Conservation (phyloP, 2,888 invertebrate genomes). For the Uloborus plumipes region DNA sequence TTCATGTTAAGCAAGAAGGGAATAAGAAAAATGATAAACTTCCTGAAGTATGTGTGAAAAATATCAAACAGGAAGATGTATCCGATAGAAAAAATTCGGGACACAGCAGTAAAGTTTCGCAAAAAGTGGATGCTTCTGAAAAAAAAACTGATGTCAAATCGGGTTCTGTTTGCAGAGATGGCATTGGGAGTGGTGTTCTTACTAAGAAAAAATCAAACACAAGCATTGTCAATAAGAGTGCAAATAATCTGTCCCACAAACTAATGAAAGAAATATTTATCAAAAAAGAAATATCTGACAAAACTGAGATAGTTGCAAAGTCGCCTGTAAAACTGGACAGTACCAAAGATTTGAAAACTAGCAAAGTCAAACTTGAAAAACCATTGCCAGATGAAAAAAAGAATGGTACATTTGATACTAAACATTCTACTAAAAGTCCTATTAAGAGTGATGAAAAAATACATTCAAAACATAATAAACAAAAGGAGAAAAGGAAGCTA, state of each 20-base stretch:
- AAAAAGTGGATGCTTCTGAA: not conserved
- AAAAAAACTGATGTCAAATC: not conserved
- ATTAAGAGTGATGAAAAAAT: not conserved
- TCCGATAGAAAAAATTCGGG: not conserved
- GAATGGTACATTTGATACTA: slow-evolving; percentile 19
- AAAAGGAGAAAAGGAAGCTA: slow-evolving; percentile 47
- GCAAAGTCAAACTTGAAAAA: slow-evolving; percentile 13
- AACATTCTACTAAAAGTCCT: not conserved
- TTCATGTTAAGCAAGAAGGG: slow-evolving; percentile 10
- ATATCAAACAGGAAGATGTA: not conserved
- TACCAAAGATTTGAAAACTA: not conserved
- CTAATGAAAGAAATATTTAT: slow-evolving; percentile 18
- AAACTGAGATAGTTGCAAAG: not conserved
- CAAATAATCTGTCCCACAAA: slow-evolving; percentile 16
- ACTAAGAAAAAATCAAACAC: slow-evolving; percentile 22
- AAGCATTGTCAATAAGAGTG: slow-evolving; percentile 7
- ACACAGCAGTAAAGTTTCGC: not conserved
- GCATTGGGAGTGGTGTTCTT: slow-evolving; percentile 32
- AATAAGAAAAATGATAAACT: slow-evolving; percentile 20
- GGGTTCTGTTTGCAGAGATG: slow-evolving; percentile 3
- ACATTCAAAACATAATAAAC: slow-evolving; percentile 7
- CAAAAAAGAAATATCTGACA: slow-evolving; percentile 3
- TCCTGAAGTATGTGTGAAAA: not conserved
- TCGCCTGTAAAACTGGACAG: not conserved
- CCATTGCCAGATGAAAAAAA: slow-evolving; percentile 31